phyloP scores from a whole-genome alignment of 2,113 vertebrate species.

The Mungos mungo region DNA sequence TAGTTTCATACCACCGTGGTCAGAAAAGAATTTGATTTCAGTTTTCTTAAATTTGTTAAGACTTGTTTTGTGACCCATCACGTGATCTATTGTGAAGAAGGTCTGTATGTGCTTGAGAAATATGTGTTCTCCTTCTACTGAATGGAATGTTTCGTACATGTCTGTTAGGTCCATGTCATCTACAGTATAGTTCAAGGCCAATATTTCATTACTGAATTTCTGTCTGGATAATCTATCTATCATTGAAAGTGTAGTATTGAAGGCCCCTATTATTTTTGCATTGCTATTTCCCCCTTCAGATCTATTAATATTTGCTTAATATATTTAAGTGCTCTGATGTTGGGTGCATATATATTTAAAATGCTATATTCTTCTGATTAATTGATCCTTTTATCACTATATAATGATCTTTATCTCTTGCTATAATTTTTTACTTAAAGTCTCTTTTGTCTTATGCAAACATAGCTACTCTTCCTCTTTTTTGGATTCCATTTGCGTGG shows the following conservation, averaged over 20 bases:
- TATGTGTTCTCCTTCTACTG: neutral
- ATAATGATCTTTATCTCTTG: neutral
- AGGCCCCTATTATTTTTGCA: neutral
- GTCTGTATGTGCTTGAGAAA: neutral
- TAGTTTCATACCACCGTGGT: too few relatives aligned
- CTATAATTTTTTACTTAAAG: neutral
- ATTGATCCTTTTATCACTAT: neutral
- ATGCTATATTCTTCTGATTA: neutral
- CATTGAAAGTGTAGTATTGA: neutral
- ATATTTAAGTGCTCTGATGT: neutral
- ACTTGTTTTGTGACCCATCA: neutral
- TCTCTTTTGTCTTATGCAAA: neutral
- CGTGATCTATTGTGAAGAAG: too few relatives aligned
- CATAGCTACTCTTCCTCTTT: neutral
- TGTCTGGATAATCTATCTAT: neutral
- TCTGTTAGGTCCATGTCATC: neutral
- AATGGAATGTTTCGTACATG: neutral
- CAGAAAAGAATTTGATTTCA: neutral
- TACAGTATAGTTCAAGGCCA: neutral
- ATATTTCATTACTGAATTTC: neutral
- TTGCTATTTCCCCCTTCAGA: neutral
- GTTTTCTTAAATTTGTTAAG: neutral
- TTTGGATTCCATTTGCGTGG: neutral
- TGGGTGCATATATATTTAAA: neutral
- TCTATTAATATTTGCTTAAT: neutral